Percentiles rank a stretch among this genome's conserved stretches.
Evolutionary conservation across 2,797 vertebrate genomes (phyloP).

Genomic region (Notoglanidium macrostoma): DNA sequence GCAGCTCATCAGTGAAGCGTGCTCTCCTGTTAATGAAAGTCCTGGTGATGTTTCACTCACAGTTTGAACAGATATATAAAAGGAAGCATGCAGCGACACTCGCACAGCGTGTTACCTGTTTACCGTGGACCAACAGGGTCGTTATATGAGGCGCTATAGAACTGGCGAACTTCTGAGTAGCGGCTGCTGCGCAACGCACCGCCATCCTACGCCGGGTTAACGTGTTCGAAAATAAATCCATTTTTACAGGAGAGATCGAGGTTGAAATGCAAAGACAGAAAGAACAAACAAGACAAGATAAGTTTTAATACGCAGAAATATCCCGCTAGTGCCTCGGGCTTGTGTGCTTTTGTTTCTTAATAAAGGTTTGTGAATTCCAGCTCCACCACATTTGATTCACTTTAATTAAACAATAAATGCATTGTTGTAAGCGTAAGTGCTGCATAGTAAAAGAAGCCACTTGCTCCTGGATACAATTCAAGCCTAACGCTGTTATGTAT

Average conservation of each 20-base stretch:
- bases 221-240: conserved; percentile 35
- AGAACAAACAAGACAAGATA: conserved; percentile 14
- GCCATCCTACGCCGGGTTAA: conserved; percentile 81
- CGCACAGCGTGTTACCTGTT: conserved; percentile 86
- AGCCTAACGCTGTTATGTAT: not conserved
- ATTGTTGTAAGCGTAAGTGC: not conserved
- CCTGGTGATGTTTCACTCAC: conserved; percentile 30
- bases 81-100: conserved; percentile 61
- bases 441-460: not conserved
- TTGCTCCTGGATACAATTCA: not conserved
- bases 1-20: conserved; percentile 35
- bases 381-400: not conserved
- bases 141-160: conserved; percentile 97
- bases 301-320: not conserved
- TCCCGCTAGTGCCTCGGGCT: not conserved
- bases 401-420: not conserved
- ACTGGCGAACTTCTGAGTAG: conserved; percentile 89
- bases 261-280: conserved; percentile 52
- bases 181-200: conserved; percentile 87
- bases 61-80: conserved; percentile 25
- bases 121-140: conserved; percentile 94
- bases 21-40: conserved; percentile 42
- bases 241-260: conserved; percentile 50
- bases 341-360: not conserved
- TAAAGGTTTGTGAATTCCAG: not conserved